These are phyloP conservation scores for Tapirus terrestris DNA, from an alignment of 2,113 vertebrate species.

Conservation along the genomic window DNA sequence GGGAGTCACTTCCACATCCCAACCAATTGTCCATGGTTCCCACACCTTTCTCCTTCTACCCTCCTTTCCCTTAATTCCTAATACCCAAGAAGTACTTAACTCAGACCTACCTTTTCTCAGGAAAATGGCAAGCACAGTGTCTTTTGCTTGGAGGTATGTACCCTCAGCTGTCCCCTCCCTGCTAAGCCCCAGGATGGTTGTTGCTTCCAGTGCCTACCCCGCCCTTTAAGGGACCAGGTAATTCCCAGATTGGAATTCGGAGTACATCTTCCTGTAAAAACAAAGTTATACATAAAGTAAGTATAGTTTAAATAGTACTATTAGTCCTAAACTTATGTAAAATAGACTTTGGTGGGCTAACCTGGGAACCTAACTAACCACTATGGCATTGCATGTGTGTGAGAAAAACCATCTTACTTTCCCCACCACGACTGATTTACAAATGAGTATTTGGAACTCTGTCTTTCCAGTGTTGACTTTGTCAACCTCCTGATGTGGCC, in stretches of 20 bases:
- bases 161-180: not conserved
- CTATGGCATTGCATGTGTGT: not conserved
- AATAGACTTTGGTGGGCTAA: not conserved
- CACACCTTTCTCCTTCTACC: not conserved
- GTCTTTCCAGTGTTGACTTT: not conserved
- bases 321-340: not conserved
- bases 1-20: not conserved
- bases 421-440: not conserved
- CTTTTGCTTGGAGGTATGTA: fast-evolving
- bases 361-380: not conserved
- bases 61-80: not conserved
- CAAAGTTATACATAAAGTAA: not conserved
- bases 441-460: not conserved
- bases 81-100: not conserved
- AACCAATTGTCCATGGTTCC: fast-evolving
- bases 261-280: not conserved
- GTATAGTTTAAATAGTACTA: not conserved
- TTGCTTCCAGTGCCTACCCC: not conserved
- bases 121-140: fast-evolving
- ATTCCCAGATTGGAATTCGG: not conserved
- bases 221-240: not conserved
- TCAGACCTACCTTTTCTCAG: not conserved
- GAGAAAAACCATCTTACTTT: not conserved
- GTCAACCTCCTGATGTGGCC: not conserved
- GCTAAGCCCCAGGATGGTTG: not conserved